Conservation (phyloP, 1,140 invertebrate genomes). For the Drosophila nasuta region DNA sequence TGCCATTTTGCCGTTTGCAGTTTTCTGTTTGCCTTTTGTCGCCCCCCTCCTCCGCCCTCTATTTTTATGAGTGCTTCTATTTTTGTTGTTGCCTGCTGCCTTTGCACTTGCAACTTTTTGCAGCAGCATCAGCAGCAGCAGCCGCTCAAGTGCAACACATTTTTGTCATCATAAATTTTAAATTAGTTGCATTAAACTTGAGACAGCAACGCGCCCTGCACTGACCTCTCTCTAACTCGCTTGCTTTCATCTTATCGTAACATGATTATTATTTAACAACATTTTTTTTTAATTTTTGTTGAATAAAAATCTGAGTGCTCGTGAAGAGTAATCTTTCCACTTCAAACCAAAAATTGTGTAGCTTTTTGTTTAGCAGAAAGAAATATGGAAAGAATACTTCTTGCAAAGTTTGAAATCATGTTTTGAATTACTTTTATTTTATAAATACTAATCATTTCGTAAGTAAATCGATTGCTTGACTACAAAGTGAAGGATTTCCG, state of each 20-base stretch:
- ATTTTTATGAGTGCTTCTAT: constrained; percentile 31
- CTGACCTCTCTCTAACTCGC: not conserved
- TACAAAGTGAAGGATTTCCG: too few species aligned
- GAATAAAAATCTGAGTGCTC: not conserved
- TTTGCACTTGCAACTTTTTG: constrained; percentile 56
- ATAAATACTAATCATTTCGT: too few species aligned
- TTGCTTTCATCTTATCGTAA: not conserved
- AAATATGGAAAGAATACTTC: too few species aligned
- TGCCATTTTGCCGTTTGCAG: not conserved
- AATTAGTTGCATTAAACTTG: constrained; percentile 66
- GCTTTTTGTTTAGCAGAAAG: too few species aligned
- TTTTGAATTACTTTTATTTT: too few species aligned
- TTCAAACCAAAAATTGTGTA: too few species aligned
- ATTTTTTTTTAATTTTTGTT: not conserved
- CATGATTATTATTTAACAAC: constrained; percentile 46
- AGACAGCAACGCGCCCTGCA: constrained; percentile 22
- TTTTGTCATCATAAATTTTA: constrained; percentile 71
- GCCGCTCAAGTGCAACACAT: constrained; percentile 65
- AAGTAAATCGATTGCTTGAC: too few species aligned
- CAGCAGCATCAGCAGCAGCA: constrained; percentile 17
- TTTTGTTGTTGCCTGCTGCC: constrained; percentile 22
- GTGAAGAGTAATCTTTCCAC: not conserved
- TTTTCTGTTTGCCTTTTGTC: constrained; percentile 4
- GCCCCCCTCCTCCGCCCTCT: not conserved
- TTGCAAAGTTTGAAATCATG: too few species aligned